Evolutionary conservation across 2,888 invertebrate genomes (phyloP), one percentile per base, ranked within the genome.

Genomic region (Spatulosminthurus flaviceps): DNA sequence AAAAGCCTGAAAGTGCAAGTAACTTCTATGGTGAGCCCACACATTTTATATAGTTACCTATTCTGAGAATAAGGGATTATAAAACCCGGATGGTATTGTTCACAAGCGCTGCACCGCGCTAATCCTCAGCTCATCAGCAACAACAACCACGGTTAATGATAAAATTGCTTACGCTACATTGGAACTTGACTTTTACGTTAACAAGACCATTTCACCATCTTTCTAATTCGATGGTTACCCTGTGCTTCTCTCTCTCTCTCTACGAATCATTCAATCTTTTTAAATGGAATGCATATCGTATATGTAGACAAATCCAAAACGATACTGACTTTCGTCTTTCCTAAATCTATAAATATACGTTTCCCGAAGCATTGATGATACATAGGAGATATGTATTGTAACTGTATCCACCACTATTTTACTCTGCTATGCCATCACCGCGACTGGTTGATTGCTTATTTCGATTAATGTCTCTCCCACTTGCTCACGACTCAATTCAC

Each of bases 101-200:
- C 16, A 51, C 51, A 19, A 51, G 19, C 51, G n/a, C 19, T 51
- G 16, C 51, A 16, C 51, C 16, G n/a, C 51, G 51, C 51, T 51
- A 51, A 51, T 4, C 16, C 51, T 51, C 51, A 51, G 51, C 51
- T 51, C 51, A 51, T 51, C 51, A 51, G 51, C 19, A 51, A 51
- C 51, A 51, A 51, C 51, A 51, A 51, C 51, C 51, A 51, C 16
- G 51, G 51, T 19, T 51, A 51, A 51, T 51, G 51, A 51, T 51
- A n/a, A 51, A 51, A 51, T 51, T 51, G 51, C 51, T 51, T 51
- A 51, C 51, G 51, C 51, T 51, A 51, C 19, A 51, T n/a, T 16
- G 16, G 19, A 13, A n/a, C 51, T 51, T 51, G 51, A 51, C 51
- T 51, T 51, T 51, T 51, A 16, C 51, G 5, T 51, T 51, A 51